These are phyloP conservation scores for Kradibia gibbosae DNA, from an alignment of 1,140 invertebrate species.

Conservation along the genomic window DNA sequence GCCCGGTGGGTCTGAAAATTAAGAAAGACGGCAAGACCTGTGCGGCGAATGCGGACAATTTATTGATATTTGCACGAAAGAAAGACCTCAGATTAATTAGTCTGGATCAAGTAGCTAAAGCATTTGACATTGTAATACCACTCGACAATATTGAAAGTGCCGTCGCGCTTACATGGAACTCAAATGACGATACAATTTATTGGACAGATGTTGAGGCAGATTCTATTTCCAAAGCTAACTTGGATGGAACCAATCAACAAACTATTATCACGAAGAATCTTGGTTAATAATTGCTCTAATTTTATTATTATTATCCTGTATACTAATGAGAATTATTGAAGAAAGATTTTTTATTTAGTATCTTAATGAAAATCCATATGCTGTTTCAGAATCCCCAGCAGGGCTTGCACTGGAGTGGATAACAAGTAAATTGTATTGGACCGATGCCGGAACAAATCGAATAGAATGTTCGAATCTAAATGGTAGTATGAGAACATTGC, in stretches of 20 bases:
- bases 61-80: slow-evolving; percentile 86
- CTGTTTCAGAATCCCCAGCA: slow-evolving; percentile 76
- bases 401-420: slow-evolving; percentile 90
- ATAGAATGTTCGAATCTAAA: slow-evolving; percentile 88
- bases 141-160: slow-evolving; percentile 86
- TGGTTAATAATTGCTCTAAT: slow-evolving; percentile 69
- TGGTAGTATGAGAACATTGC: slow-evolving; percentile 81
- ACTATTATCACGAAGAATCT: slow-evolving; percentile 80
- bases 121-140: slow-evolving; percentile 84
- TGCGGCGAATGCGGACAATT: slow-evolving; percentile 80
- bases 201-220: slow-evolving; percentile 91
- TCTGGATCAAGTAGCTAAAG: slow-evolving; percentile 75
- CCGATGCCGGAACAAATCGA: slow-evolving; percentile 84
- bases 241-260: slow-evolving; percentile 84
- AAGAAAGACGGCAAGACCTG: slow-evolving; percentile 81
- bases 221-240: slow-evolving; percentile 83
- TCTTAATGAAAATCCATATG: background rate
- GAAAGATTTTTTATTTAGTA: background rate
- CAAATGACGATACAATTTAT: slow-evolving; percentile 84
- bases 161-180: slow-evolving; percentile 88
- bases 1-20: slow-evolving; percentile 87
- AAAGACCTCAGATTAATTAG: slow-evolving; percentile 85
- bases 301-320: background rate
- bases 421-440: slow-evolving; percentile 91
- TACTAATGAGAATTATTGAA: background rate